Evolutionary conservation across 2,797 vertebrate species (phyloP).

Genomic region (Sebastes trivittatus): DNA sequence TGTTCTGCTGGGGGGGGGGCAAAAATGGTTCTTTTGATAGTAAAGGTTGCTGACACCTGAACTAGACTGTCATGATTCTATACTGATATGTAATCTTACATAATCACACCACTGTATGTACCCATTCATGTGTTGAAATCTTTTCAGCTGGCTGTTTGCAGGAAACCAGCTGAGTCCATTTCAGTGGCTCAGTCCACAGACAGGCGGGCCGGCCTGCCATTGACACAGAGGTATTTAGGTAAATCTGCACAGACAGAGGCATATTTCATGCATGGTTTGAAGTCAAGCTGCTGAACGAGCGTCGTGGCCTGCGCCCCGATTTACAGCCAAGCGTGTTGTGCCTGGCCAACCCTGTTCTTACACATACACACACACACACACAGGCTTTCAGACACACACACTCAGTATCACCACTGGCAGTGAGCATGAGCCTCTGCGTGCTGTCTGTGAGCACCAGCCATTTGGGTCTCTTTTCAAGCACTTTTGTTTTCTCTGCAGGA

Average conservation of each 20-base stretch:
- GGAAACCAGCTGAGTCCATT: conserved; percentile 9
- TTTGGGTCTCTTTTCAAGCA: conserved; percentile 50
- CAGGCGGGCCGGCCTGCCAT: neutral
- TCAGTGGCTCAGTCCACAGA: neutral
- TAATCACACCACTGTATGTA: neutral
- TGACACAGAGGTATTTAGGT: conserved; percentile 40
- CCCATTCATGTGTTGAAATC: neutral
- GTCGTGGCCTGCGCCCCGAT: conserved; percentile 5
- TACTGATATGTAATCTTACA: neutral
- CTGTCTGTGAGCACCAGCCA: conserved; percentile 35
- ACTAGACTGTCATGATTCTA: neutral
- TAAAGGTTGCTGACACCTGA: too few species aligned
- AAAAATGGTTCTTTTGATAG: too few species aligned
- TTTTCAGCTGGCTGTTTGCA: conserved; percentile 3
- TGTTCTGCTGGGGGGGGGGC: too few species aligned
- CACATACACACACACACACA: conserved; percentile 10
- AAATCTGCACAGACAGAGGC: conserved; percentile 44
- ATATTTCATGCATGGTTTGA: conserved; percentile 68
- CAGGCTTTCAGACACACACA: neutral
- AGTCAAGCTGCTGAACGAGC: conserved; percentile 56
- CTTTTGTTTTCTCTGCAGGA: conserved; percentile 60
- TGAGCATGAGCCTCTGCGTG: conserved; percentile 22
- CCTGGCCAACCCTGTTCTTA: conserved; percentile 26
- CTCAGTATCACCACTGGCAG: conserved; percentile 28
- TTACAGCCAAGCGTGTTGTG: conserved; percentile 51